Percentiles rank a stretch among this genome's conserved stretches.
phyloP scores from a whole-genome alignment of 1,140 invertebrate species.

The Anastrepha ludens region DNA sequence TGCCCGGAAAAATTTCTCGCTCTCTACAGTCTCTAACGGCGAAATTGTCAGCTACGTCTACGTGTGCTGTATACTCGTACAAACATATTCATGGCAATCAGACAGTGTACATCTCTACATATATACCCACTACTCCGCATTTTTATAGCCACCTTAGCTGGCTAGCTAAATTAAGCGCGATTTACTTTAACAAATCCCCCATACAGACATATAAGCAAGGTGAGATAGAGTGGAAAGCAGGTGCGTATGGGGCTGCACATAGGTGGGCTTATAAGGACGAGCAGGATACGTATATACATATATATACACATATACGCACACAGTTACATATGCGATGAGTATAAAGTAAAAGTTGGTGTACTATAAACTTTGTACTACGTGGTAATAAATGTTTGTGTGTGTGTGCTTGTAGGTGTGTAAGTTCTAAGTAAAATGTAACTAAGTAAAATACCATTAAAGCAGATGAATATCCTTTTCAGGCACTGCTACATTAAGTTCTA shows the following conservation, averaged over 20 bases:
- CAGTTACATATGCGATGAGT: background rate
- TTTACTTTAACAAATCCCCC: background rate
- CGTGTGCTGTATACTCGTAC: background rate
- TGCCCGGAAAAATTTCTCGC: background rate
- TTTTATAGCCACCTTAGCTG: background rate
- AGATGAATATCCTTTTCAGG: background rate
- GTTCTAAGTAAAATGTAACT: background rate
- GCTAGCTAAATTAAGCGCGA: conserved; percentile 26
- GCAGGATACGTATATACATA: background rate
- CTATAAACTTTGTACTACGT: background rate
- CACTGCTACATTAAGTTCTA: background rate
- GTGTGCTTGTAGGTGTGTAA: background rate
- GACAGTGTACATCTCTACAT: background rate
- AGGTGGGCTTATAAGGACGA: background rate
- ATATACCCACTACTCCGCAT: background rate
- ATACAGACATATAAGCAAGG: background rate
- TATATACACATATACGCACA: background rate
- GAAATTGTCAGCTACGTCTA: background rate
- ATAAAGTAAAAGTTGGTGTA: background rate
- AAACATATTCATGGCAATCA: conserved; percentile 1
- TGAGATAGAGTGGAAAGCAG: background rate
- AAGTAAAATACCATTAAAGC: background rate
- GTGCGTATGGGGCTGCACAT: background rate
- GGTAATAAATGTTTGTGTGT: background rate
- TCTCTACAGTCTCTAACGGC: background rate